Evolutionary conservation across 2,797 vertebrate genomes (phyloP), one percentile per base, ranked within the genome.

Genomic region (Gallinago stenura): DNA sequence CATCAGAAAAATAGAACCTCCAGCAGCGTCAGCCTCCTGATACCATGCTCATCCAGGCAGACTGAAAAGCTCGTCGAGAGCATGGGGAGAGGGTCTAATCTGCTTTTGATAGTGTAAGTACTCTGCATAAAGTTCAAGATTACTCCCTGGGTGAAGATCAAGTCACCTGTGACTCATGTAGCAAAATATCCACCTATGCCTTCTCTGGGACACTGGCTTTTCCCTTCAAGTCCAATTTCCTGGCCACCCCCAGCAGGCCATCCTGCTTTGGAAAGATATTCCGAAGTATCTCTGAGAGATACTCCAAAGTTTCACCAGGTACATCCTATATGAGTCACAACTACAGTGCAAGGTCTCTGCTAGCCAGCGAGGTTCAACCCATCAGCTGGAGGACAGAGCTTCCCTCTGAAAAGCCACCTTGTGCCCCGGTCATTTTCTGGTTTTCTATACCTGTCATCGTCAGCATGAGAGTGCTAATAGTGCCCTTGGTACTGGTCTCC

Each of bases 1-100:
- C 81, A 45, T 89, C 79, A 89, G 75, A 89, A 93, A 85, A 94
- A 89, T 51, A 91, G 84, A 70, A n/a, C 9, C 33, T 85, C 54
- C 53, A 90, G 56, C 60, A 62, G 60, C 4, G 0, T n/a, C 80
- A 66, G 30, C 30, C 21, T 80, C 33, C 68, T 70, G 46, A 66
- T 43, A 65, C 39, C 2, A 2, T 14, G 50, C 39, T 85, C 56
- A 56, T 83, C 62, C 60, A 61, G 64, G 56, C 41, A 94, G 25
- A 33, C 37, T 65, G 69, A 76, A 93, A 91, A 21, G 41, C 37
- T 87, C 31, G 26, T 80, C 50, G 48, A 60, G 45, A 64, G 18
- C 65, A 17, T 0, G 0, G 12, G 25, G 26, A 81, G 65, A 90
- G 10, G 20, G 9, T 75, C 68, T 71, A 48, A 87, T 68, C 60